A percentile compares a stretch with the other conserved stretches of the same genome.
Evolutionary conservation across 2,888 invertebrate species (phyloP).

Genomic region (Troides aeacus): DNA sequence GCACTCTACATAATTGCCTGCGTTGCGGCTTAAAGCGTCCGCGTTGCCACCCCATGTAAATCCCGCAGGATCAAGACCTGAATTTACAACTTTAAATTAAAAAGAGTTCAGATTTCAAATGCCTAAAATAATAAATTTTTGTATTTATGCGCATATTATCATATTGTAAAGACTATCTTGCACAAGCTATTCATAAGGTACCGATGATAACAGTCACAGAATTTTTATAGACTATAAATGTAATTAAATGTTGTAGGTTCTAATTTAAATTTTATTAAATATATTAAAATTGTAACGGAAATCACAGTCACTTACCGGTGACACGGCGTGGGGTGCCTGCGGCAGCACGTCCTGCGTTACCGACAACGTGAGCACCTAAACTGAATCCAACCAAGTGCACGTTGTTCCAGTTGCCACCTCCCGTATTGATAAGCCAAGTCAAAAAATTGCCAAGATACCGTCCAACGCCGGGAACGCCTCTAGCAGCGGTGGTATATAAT

Average conservation of each 20-base stretch:
- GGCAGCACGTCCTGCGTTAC: constrained; percentile 53
- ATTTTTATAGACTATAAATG: too few species aligned
- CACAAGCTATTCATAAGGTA: too few species aligned
- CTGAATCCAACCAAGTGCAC: constrained; percentile 72
- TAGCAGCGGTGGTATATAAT: constrained; percentile 49
- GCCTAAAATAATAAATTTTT: too few species aligned
- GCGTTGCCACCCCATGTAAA: constrained; percentile 44
- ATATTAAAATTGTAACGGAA: too few species aligned
- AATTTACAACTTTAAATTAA: constrained; percentile 5
- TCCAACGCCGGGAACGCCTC: constrained; percentile 57
- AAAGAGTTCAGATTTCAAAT: too few species aligned
- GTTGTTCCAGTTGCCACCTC: constrained; percentile 60
- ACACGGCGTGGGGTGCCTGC: constrained; percentile 46
- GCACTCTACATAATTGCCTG: constrained; percentile 43
- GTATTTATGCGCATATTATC: too few species aligned
- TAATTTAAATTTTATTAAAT: too few species aligned
- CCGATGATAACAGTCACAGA: too few species aligned
- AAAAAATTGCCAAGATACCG: constrained; percentile 62
- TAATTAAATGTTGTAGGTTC: too few species aligned
- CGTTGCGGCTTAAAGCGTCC: constrained; percentile 40
- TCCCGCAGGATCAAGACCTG: constrained; percentile 54
- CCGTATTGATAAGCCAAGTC: constrained; percentile 56
- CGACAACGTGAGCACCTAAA: constrained; percentile 71
- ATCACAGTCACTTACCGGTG: constrained; percentile 48
- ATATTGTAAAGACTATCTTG: too few species aligned